Conservation (phyloP, 2,888 invertebrate species). For the Adelognathus sp. region DNA sequence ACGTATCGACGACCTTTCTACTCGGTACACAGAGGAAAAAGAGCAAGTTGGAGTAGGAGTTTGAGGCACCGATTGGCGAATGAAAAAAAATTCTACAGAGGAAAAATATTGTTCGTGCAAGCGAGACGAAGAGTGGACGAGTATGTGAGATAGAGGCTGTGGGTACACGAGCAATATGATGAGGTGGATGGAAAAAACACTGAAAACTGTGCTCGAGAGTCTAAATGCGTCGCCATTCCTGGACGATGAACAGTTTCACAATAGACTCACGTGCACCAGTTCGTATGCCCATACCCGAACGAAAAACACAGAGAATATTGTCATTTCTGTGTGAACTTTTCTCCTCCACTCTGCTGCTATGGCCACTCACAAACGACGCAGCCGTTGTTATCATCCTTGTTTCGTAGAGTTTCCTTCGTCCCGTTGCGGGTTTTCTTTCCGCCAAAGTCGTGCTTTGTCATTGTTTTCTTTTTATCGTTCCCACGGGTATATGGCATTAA, state of each 20-base stretch:
- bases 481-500: constrained; percentile 20
- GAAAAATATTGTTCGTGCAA: neutral
- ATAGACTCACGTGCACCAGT: constrained; percentile 26
- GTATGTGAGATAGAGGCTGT: constrained; percentile 1
- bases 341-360: constrained; percentile 1
- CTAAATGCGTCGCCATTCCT: constrained; percentile 53
- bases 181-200: constrained; percentile 32
- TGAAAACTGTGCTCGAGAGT: constrained; percentile 22
- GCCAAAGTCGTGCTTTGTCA: constrained; percentile 3
- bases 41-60: neutral
- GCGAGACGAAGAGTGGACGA: constrained; percentile 5
- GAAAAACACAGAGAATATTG: constrained; percentile 13
- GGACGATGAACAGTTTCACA: constrained; percentile 38
- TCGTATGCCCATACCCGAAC: constrained; percentile 19
- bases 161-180: neutral
- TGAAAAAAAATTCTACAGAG: constrained; percentile 5
- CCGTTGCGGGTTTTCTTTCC: neutral
- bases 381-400: constrained; percentile 44
- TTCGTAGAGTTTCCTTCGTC: constrained; percentile 35
- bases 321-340: constrained; percentile 15
- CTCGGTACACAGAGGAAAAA: neutral
- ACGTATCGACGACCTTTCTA: neutral
- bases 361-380: constrained; percentile 14
- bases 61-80: neutral
- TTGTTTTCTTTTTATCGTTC: constrained; percentile 45